Evolutionary conservation across 2,113 vertebrate species (phyloP).

Genomic region (Corythornis madagascariensis): DNA sequence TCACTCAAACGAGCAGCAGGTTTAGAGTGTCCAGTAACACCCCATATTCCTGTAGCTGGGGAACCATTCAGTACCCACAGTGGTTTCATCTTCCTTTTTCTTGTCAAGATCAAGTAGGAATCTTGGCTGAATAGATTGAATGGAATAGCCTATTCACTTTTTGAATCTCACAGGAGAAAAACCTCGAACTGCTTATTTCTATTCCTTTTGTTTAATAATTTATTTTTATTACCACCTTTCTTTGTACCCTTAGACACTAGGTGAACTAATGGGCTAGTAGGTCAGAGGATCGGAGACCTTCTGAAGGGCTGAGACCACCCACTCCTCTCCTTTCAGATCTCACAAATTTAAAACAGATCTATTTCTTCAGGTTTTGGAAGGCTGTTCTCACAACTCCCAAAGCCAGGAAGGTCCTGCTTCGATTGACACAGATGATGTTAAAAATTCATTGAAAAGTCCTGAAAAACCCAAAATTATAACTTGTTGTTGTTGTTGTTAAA

Average conservation of each 20-base stretch:
- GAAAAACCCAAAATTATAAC: not conserved
- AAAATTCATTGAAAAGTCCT: not conserved
- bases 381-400: not conserved
- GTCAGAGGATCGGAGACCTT: slow-evolving; percentile 57
- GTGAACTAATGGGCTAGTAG: slow-evolving; percentile 48
- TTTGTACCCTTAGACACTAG: slow-evolving; percentile 15
- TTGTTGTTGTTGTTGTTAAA: not conserved
- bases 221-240: slow-evolving; percentile 56
- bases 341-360: not conserved
- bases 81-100: not conserved
- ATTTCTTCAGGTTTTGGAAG: slow-evolving; percentile 17
- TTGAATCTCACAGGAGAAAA: not conserved
- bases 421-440: not conserved
- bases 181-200: not conserved
- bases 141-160: not conserved
- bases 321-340: slow-evolving; percentile 21
- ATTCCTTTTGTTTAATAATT: slow-evolving; percentile 32
- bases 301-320: slow-evolving; percentile 55
- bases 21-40: not conserved
- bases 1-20: not conserved
- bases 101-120: not conserved
- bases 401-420: not conserved
- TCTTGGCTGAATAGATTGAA: not conserved
- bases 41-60: not conserved
- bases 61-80: not conserved